These are phyloP conservation scores for Chirona hameri DNA, from an alignment of 2,888 invertebrate genomes.

Conservation along the genomic window DNA sequence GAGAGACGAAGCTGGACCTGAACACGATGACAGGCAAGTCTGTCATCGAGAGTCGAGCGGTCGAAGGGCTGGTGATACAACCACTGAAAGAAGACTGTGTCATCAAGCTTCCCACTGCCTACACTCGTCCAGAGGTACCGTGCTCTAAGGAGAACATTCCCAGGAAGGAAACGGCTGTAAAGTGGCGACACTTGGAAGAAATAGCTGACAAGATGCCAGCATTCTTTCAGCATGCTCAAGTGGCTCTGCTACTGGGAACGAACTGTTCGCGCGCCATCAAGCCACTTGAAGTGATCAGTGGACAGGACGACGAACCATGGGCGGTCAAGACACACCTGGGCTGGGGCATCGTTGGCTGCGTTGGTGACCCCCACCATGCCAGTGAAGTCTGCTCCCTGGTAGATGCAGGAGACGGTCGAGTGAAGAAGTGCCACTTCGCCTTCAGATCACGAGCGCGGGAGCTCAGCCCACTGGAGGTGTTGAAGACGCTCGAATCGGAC, in stretches of 20 bases:
- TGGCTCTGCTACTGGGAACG: not conserved
- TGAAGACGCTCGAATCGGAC: not conserved
- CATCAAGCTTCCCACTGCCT: not conserved
- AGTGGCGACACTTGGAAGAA: not conserved
- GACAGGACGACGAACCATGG: not conserved
- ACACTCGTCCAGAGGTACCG: not conserved
- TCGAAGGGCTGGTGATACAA: not conserved
- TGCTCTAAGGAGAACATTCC: not conserved
- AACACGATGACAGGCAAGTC: not conserved
- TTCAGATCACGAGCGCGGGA: not conserved
- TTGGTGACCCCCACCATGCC: not conserved
- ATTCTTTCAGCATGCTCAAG: not conserved
- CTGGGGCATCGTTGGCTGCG: not conserved
- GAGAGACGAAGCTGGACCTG: not conserved
- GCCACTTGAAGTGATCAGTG: not conserved
- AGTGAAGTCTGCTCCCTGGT: not conserved
- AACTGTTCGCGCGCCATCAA: not conserved
- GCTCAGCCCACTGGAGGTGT: not conserved
- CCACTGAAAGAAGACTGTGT: not conserved
- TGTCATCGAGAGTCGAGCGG: not conserved
- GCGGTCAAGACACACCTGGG: not conserved
- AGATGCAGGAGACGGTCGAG: not conserved
- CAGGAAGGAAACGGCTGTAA: too few species aligned
- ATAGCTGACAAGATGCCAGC: not conserved
- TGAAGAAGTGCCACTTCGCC: not conserved